A percentile compares a stretch with the other conserved stretches of the same genome.
These are phyloP conservation scores for Ostrea denselamellosa DNA, from an alignment of 1,140 invertebrate species.

Conservation along the genomic window DNA sequence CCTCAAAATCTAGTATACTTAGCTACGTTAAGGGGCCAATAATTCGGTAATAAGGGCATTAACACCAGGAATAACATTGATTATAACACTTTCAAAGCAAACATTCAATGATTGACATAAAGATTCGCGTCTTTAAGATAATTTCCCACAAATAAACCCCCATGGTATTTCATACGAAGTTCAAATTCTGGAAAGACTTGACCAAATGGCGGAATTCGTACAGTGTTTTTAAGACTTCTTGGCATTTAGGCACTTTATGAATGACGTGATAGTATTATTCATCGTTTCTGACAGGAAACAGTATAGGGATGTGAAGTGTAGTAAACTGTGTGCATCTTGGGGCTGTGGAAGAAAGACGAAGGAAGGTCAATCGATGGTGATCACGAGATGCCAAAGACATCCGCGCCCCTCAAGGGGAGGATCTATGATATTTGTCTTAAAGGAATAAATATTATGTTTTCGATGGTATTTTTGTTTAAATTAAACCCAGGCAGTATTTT, in stretches of 20 bases:
- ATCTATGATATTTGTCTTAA: neutral
- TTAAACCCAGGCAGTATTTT: too few species aligned
- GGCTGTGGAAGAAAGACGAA: neutral
- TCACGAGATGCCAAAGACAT: neutral
- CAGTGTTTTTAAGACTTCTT: neutral
- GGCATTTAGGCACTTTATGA: neutral
- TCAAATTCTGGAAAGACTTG: neutral
- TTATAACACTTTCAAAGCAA: neutral
- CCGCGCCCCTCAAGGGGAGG: neutral
- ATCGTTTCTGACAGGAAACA: slow-evolving; percentile 32
- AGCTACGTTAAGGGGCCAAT: neutral
- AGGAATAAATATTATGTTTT: neutral
- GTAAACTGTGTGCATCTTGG: neutral
- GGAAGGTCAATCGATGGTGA: neutral
- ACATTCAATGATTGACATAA: neutral
- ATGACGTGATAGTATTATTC: neutral
- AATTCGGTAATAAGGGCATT: neutral
- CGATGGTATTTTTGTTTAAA: too few species aligned
- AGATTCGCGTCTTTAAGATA: neutral
- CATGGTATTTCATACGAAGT: neutral
- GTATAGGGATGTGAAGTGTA: neutral
- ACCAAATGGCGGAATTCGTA: neutral
- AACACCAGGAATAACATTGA: neutral
- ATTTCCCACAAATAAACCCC: neutral
- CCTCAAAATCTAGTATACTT: neutral